These are phyloP conservation scores for Chlorocebus sabaeus DNA, from an alignment of 2,113 vertebrate genomes.

Conservation along the genomic window DNA sequence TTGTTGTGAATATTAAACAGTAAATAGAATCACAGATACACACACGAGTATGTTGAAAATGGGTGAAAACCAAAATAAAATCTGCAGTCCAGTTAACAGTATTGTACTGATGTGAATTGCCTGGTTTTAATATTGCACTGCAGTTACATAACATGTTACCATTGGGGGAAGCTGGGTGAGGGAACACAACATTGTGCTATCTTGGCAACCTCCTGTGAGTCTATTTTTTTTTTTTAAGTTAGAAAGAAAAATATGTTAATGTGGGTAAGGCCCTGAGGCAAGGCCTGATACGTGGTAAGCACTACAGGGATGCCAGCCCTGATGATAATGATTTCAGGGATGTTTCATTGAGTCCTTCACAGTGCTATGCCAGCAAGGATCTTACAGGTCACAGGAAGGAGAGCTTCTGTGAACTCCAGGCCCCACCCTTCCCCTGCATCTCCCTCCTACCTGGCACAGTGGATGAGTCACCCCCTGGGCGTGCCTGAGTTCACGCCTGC, in stretches of 20 bases:
- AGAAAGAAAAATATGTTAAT: neutral
- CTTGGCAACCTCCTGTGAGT: neutral
- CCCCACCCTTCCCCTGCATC: neutral
- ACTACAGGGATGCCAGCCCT: accelerated
- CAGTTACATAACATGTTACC: accelerated
- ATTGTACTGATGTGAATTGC: accelerated
- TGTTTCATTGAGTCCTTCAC: accelerated
- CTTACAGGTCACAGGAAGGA: neutral
- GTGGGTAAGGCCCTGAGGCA: neutral
- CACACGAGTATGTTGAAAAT: neutral
- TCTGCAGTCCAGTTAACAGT: neutral
- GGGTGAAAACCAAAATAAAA: neutral
- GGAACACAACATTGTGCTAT: too few relatives aligned
- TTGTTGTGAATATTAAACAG: neutral
- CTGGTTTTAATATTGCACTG: accelerated
- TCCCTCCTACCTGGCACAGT: neutral
- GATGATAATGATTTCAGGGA: accelerated
- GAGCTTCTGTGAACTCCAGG: neutral
- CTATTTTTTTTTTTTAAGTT: neutral
- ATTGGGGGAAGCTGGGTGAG: accelerated
- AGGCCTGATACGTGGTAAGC: accelerated
- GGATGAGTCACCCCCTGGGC: accelerated
- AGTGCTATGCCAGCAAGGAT: accelerated
- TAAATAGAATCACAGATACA: neutral
- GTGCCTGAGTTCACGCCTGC: accelerated